Conservation (phyloP, 2,113 vertebrate species). For the Misgurnus mizolepis region DNA sequence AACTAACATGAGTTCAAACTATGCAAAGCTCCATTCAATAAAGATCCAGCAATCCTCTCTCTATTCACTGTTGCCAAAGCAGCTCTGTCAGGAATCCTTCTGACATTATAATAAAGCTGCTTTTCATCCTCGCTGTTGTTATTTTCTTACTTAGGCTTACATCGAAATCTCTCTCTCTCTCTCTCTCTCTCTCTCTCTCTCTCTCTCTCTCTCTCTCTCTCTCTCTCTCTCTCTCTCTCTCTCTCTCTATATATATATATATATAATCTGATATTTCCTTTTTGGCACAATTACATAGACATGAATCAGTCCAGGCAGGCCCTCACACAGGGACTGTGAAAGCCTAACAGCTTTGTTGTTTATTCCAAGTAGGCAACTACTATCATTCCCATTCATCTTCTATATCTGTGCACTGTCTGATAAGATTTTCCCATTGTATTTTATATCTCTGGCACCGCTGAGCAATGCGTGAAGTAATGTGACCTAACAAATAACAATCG, state of each 20-base stretch:
- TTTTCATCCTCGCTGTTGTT: conserved; percentile 28
- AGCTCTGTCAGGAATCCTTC: conserved; percentile 18
- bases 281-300: not conserved
- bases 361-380: not conserved
- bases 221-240: too few relatives aligned
- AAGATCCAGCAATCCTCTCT: conserved; percentile 14
- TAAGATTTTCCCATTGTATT: conserved; percentile 9
- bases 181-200: not conserved
- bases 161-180: not conserved
- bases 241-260: not conserved
- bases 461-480: not conserved
- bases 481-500: conserved; percentile 17
- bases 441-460: not conserved
- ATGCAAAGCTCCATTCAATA: conserved; percentile 5
- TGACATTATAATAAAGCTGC: conserved; percentile 34
- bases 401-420: not conserved
- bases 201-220: not conserved
- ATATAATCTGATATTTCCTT: not conserved
- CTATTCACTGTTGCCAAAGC: not conserved
- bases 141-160: not conserved
- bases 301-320: not conserved
- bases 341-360: conserved; percentile 3
- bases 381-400: conserved; percentile 15
- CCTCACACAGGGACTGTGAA: not conserved
- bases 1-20: conserved; percentile 11